Conservation (phyloP, 2,797 vertebrate species). For the Typhlichthys subterraneus region DNA sequence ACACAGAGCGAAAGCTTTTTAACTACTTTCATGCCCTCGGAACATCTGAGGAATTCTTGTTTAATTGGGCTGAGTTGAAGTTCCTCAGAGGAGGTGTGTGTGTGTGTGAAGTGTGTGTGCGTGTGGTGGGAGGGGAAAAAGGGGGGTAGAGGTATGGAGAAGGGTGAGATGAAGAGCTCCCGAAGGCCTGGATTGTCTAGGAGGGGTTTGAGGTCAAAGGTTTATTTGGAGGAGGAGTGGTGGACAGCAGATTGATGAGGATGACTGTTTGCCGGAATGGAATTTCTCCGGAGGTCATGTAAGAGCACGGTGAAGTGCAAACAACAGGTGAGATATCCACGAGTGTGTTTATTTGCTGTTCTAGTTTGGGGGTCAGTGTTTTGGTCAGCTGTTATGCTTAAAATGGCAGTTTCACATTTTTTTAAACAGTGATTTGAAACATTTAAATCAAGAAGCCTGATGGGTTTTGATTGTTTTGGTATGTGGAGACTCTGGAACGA, state of each 20-base stretch:
- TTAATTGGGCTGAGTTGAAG: constrained; percentile 69
- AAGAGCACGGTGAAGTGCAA: constrained; percentile 28
- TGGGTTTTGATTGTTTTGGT: too few relatives aligned
- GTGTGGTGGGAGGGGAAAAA: constrained; percentile 10
- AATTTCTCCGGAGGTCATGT: constrained; percentile 55
- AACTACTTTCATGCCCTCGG: constrained; percentile 55
- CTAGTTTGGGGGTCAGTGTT: too few relatives aligned
- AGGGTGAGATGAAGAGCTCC: constrained; percentile 29
- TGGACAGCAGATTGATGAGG: constrained; percentile 60
- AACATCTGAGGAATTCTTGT: constrained; percentile 69
- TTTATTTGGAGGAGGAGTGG: constrained; percentile 49
- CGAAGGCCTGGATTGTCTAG: constrained; percentile 34
- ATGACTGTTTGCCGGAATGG: constrained; percentile 54
- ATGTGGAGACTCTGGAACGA: too few relatives aligned
- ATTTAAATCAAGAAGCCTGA: too few relatives aligned
- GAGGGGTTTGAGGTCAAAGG: constrained; percentile 59
- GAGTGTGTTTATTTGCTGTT: constrained; percentile 41
- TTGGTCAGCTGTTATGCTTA: neutral
- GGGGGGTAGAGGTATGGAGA: constrained; percentile 38
- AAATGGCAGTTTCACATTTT: neutral
- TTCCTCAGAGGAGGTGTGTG: constrained; percentile 43
- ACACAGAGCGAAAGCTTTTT: constrained; percentile 18
- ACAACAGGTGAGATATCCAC: constrained; percentile 32
- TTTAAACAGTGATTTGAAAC: too few relatives aligned
- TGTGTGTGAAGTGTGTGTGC: neutral